Evolutionary conservation across 2,797 vertebrate genomes (phyloP).

Genomic region (Sternarchorhynchus goeldii): DNA sequence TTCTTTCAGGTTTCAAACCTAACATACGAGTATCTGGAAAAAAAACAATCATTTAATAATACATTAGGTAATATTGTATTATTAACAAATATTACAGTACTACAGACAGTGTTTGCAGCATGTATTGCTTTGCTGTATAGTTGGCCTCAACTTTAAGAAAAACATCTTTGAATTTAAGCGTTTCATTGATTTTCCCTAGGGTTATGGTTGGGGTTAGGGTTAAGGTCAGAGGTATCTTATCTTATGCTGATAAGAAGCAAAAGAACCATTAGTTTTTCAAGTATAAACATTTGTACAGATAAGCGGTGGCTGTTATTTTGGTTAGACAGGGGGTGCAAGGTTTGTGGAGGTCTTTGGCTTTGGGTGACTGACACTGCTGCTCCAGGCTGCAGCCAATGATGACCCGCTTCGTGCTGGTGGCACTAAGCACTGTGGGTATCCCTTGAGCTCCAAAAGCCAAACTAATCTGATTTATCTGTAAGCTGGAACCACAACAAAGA

Average conservation of each 20-base stretch:
- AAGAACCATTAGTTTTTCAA: constrained; percentile 15
- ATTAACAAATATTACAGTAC: too few relatives aligned
- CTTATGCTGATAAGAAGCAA: constrained; percentile 6
- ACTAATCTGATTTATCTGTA: constrained; percentile 20
- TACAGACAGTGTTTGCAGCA: neutral
- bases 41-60: neutral
- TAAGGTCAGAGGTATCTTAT: neutral
- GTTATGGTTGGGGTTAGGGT: neutral
- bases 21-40: too few relatives aligned
- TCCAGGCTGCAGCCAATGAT: too few relatives aligned
- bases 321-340: constrained; percentile 34
- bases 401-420: neutral
- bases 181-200: too few relatives aligned
- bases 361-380: constrained; percentile 30
- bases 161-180: too few relatives aligned
- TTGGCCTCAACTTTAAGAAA: too few relatives aligned
- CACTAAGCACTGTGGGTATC: neutral
- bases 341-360: constrained; percentile 5
- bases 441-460: constrained; percentile 1
- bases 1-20: too few relatives aligned
- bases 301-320: constrained; percentile 7
- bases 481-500: constrained; percentile 16
- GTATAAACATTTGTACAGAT: constrained; percentile 28
- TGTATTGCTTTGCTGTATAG: too few relatives aligned
- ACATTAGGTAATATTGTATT: too few relatives aligned